A percentile compares a stretch with the other conserved stretches of the same genome.
These are phyloP conservation scores for Balearica regulorum DNA, from an alignment of 2,797 vertebrate genomes.

Conservation along the genomic window DNA sequence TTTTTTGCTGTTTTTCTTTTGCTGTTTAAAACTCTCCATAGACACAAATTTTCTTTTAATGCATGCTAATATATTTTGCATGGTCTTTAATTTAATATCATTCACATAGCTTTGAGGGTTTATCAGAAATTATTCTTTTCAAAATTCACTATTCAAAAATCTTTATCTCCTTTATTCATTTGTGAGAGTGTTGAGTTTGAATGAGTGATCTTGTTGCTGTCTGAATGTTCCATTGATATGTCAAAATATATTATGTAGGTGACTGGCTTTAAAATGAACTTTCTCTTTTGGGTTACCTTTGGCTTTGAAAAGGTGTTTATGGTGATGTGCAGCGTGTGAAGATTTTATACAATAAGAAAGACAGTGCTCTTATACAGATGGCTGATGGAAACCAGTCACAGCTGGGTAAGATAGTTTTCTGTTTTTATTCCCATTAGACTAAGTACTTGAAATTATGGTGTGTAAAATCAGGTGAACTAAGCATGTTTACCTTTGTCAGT, in stretches of 20 bases:
- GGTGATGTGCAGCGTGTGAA: conserved; percentile 98
- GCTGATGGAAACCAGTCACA: conserved; percentile 95
- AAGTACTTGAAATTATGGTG: background rate
- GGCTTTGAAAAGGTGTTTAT: conserved; percentile 90
- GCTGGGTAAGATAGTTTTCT: conserved; percentile 83
- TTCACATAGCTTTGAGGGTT: conserved; percentile 89
- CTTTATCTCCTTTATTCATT: conserved; percentile 87
- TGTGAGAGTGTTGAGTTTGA: conserved; percentile 82
- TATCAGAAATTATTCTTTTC: conserved; percentile 85
- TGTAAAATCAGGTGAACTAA: background rate
- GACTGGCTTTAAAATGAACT: conserved; percentile 70
- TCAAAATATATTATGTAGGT: conserved; percentile 56
- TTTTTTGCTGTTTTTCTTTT: conserved; percentile 83
- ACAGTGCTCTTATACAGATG: conserved; percentile 98
- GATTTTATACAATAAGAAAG: conserved; percentile 99
- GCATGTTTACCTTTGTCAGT: background rate
- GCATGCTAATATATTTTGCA: conserved; percentile 90
- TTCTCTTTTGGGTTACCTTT: conserved; percentile 80
- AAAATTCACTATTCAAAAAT: conserved; percentile 85
- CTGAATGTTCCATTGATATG: conserved; percentile 83
- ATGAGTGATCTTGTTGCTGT: conserved; percentile 82
- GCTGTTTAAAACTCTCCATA: conserved; percentile 84
- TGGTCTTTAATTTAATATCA: conserved; percentile 87
- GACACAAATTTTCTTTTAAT: conserved; percentile 85
- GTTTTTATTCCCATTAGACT: background rate